A percentile compares a stretch with the other conserved stretches of the same genome.
phyloP scores from a whole-genome alignment of 1,140 invertebrate genomes.

The Caerostris darwini region DNA sequence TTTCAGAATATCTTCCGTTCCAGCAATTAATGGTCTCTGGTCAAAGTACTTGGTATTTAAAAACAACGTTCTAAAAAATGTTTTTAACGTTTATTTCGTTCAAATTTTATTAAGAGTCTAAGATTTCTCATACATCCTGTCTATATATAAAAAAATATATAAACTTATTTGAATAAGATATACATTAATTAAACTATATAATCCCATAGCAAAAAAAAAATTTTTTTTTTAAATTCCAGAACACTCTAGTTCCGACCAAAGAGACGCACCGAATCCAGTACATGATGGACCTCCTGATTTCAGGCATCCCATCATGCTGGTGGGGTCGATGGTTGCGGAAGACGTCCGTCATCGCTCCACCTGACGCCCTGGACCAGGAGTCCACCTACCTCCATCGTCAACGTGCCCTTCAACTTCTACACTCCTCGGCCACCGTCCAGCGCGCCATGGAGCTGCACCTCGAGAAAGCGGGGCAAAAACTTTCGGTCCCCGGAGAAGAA shows the following conservation, averaged over 20 bases:
- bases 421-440: slow-evolving; percentile 98
- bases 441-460: slow-evolving; percentile 97
- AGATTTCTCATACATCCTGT: no score
- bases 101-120: no score
- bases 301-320: slow-evolving; percentile 95
- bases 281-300: slow-evolving; percentile 95
- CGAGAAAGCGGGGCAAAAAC: slow-evolving; percentile 96
- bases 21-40: no score
- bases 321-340: slow-evolving; percentile 95
- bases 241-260: slow-evolving; percentile 94
- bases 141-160: no score
- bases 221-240: no score
- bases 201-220: no score
- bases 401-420: slow-evolving; percentile 98
- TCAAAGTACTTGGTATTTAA: no score
- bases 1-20: no score
- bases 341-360: slow-evolving; percentile 94
- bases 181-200: no score
- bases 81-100: no score
- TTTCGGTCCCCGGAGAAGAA: slow-evolving; percentile 97
- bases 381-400: slow-evolving; percentile 85
- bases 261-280: slow-evolving; percentile 95
- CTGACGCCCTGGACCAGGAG: slow-evolving; percentile 83
- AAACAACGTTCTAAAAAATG: no score
- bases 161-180: no score